phyloP scores from a whole-genome alignment of 2,888 invertebrate species.

The Oegoconia quadripuncta region DNA sequence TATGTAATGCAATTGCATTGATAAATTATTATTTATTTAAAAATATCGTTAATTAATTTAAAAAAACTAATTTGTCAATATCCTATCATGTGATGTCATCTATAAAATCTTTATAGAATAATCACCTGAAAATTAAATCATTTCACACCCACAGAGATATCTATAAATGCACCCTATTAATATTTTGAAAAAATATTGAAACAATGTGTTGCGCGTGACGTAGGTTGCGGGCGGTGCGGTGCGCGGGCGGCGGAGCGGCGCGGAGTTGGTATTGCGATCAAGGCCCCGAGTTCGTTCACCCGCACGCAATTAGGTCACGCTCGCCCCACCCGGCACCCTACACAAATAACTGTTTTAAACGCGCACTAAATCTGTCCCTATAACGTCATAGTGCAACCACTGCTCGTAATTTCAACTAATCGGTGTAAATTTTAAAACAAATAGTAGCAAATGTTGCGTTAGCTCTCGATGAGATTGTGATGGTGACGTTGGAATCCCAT shows the following conservation, averaged over 20 bases:
- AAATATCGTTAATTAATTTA: no score
- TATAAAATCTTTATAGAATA: no score
- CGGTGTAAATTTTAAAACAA: neutral
- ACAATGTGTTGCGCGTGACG: slow-evolving; percentile 58
- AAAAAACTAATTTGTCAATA: no score
- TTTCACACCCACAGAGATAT: no score
- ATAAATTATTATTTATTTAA: no score
- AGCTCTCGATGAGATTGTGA: no score
- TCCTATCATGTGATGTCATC: no score
- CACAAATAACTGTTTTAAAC: slow-evolving; percentile 66
- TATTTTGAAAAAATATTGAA: slow-evolving; percentile 27
- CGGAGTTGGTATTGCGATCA: slow-evolving; percentile 70
- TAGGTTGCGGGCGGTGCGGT: slow-evolving; percentile 29
- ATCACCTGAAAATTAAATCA: no score
- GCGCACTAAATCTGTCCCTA: slow-evolving; percentile 67
- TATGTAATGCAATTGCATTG: no score
- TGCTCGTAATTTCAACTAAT: neutral
- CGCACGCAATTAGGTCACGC: slow-evolving; percentile 71
- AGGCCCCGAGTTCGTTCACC: slow-evolving; percentile 77
- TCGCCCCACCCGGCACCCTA: slow-evolving; percentile 50
- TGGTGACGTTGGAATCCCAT: no score
- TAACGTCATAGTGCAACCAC: slow-evolving; percentile 49
- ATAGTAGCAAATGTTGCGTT: no score
- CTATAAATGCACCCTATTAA: neutral
- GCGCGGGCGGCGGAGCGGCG: slow-evolving; percentile 21